These are phyloP conservation scores for Lampropteryx suffumata DNA, from an alignment of 2,888 invertebrate genomes.

Conservation along the genomic window DNA sequence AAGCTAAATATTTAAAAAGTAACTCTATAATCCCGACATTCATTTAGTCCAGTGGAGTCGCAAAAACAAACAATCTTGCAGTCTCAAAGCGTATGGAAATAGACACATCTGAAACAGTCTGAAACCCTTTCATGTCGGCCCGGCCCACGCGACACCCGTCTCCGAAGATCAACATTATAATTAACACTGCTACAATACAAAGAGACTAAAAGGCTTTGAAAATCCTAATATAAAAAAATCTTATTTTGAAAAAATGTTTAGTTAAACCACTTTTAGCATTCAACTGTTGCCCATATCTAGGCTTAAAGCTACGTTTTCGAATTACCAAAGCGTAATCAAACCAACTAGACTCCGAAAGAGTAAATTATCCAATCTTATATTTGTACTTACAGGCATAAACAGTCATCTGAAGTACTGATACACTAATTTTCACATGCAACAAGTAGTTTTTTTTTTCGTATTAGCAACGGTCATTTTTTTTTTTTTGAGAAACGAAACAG, in stretches of 20 bases:
- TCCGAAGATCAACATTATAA: constrained; percentile 37
- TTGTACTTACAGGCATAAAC: too few relatives aligned
- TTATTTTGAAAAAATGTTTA: background rate
- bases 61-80: constrained; percentile 72
- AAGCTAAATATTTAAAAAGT: constrained; percentile 19
- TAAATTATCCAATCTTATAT: too few relatives aligned
- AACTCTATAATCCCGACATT: constrained; percentile 23
- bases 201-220: constrained; percentile 10
- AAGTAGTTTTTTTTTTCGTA: too few relatives aligned
- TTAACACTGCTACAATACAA: constrained; percentile 31
- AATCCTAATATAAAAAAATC: background rate
- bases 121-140: constrained; percentile 72
- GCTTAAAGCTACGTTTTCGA: too few relatives aligned
- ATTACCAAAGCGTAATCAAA: too few relatives aligned
- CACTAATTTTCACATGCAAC: too few relatives aligned
- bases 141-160: constrained; percentile 54
- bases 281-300: too few relatives aligned
- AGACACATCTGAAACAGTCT: constrained; percentile 60
- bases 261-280: too few relatives aligned
- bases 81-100: constrained; percentile 77
- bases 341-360: too few relatives aligned
- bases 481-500: too few relatives aligned
- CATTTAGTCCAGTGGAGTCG: constrained; percentile 54
- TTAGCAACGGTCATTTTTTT: too few relatives aligned
- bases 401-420: too few relatives aligned